phyloP scores from a whole-genome alignment of 2,888 invertebrate species.

The Myopa testacea region DNA sequence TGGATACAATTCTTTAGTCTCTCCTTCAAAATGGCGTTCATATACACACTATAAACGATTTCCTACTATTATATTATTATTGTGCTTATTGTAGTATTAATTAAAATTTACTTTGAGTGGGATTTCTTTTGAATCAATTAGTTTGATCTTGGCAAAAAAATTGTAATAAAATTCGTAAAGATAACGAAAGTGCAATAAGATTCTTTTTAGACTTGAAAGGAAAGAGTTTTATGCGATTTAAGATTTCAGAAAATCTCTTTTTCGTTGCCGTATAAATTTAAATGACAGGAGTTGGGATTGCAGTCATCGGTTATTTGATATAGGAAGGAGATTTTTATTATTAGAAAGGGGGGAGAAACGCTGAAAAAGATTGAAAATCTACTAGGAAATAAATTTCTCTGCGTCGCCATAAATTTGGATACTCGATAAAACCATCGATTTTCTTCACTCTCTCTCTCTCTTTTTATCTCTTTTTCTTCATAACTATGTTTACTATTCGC shows the following conservation, averaged over 20 bases:
- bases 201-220: too few species aligned
- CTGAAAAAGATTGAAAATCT: background rate
- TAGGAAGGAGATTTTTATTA: too few species aligned
- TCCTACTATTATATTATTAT: background rate
- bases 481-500: background rate
- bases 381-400: slow-evolving; percentile 5
- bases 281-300: too few species aligned
- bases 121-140: too few species aligned
- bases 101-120: background rate
- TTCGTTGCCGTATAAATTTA: too few species aligned
- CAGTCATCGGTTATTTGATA: too few species aligned
- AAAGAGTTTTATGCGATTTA: too few species aligned
- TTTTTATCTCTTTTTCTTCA: background rate
- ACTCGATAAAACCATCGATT: background rate
- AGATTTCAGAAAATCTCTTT: too few species aligned
- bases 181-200: too few species aligned
- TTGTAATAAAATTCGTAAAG: too few species aligned
- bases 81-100: background rate
- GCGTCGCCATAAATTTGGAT: background rate
- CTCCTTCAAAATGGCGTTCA: slow-evolving; percentile 13
- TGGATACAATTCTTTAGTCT: background rate
- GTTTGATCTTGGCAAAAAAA: too few species aligned
- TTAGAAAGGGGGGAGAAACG: background rate
- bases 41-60: background rate
- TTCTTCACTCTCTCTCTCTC: background rate